These are phyloP conservation scores for Arvicanthis niloticus DNA, from an alignment of 2,113 vertebrate genomes.

Conservation along the genomic window DNA sequence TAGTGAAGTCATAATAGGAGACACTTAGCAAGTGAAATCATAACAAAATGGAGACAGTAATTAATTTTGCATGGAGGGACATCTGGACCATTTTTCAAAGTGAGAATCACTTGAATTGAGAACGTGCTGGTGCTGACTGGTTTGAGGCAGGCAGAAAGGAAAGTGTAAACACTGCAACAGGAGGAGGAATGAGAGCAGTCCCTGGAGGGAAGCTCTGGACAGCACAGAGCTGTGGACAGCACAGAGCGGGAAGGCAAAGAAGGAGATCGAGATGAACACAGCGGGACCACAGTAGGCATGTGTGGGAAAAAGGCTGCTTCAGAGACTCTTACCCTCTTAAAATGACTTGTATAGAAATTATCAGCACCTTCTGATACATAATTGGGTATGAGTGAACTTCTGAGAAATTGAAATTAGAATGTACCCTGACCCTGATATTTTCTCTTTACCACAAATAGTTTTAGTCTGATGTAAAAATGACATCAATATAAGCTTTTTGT, in stretches of 20 bases:
- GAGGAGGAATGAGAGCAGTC: not conserved
- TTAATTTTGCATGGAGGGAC: conserved; percentile 32
- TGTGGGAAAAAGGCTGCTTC: not conserved
- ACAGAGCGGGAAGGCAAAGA: not conserved
- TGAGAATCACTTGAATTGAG: not conserved
- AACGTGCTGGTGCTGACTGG: not conserved
- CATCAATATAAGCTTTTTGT: not conserved
- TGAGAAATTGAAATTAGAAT: conserved; percentile 20
- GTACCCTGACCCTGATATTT: not conserved
- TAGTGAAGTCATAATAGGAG: not conserved
- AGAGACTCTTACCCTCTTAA: not conserved
- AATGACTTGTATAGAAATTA: not conserved
- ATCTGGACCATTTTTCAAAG: conserved; percentile 49
- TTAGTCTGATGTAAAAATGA: not conserved
- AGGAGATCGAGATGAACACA: not conserved
- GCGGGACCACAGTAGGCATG: not conserved
- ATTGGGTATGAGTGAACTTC: not conserved
- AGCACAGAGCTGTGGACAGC: not conserved
- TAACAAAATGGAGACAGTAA: not conserved
- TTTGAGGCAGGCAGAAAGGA: not conserved
- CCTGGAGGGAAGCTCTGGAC: not conserved
- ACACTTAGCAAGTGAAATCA: not conserved
- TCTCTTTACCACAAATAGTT: not conserved
- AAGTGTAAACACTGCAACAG: not conserved
- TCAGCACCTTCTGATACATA: not conserved